These are phyloP conservation scores for Ormyrus labotus DNA, from an alignment of 2,888 invertebrate species.

Conservation along the genomic window DNA sequence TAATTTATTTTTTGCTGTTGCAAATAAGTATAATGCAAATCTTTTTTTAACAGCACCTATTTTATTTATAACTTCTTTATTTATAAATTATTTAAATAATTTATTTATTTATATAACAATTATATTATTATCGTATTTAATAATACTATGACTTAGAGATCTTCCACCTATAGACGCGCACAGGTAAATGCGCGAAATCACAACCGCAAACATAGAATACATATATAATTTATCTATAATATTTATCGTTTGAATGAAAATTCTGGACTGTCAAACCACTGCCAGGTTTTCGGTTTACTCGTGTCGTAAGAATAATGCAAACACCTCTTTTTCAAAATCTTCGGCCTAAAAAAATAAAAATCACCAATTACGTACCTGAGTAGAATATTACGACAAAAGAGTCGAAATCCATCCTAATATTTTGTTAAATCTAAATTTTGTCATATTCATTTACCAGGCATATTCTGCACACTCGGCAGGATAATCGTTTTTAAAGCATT, in stretches of 20 bases:
- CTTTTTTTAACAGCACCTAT: no score
- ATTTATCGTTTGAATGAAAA: conserved; percentile 63
- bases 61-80: no score
- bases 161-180: not conserved
- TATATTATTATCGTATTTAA: no score
- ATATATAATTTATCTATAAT: no score
- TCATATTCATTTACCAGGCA: conserved; percentile 58
- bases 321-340: conserved; percentile 73
- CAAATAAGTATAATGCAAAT: no score
- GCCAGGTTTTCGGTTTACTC: conserved; percentile 77
- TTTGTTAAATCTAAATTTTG: conserved; percentile 54
- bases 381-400: conserved; percentile 73
- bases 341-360: conserved; percentile 44
- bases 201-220: no score
- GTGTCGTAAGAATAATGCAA: conserved; percentile 78
- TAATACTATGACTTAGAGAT: conserved; percentile 36
- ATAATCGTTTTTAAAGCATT: conserved; percentile 80
- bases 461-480: conserved; percentile 60
- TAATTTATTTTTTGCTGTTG: no score
- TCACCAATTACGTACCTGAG: not conserved
- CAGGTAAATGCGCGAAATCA: not conserved
- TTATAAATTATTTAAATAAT: no score
- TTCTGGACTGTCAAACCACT: conserved; percentile 81
- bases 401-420: conserved; percentile 59
- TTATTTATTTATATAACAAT: no score